Conservation (phyloP, 2,888 invertebrate species). For the Danaus chrysippus region DNA sequence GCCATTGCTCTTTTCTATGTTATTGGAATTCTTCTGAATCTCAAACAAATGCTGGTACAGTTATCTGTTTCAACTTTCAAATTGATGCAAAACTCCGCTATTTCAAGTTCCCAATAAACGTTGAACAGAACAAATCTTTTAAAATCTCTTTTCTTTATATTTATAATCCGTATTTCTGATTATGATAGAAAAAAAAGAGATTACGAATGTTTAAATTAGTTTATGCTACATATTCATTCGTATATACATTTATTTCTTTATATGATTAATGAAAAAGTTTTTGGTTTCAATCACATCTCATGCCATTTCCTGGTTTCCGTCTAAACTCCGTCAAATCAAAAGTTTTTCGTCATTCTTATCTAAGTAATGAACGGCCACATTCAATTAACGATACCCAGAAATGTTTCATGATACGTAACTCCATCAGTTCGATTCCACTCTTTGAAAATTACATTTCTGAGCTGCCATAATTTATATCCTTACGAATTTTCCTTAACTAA, state of each 20-base stretch:
- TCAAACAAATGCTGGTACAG: conserved; percentile 55
- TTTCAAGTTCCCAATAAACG: too few relatives aligned
- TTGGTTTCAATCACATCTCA: conserved; percentile 62
- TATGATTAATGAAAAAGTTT: too few relatives aligned
- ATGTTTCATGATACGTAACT: conserved; percentile 72
- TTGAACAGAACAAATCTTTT: conserved; percentile 1
- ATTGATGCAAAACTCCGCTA: conserved; percentile 47
- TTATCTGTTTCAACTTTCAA: conserved; percentile 54
- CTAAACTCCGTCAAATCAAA: conserved; percentile 55
- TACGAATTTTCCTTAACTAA: background rate
- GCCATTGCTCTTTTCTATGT: conserved; percentile 33
- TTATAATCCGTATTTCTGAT: too few relatives aligned
- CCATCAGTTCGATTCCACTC: conserved; percentile 57
- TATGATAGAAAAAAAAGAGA: too few relatives aligned
- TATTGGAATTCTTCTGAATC: conserved; percentile 76
- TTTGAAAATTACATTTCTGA: background rate
- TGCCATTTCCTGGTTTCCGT: conserved; percentile 72
- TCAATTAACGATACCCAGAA: conserved; percentile 73
- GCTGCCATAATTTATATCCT: background rate
- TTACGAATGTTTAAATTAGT: too few relatives aligned
- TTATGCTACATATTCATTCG: too few relatives aligned
- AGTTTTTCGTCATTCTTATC: conserved; percentile 63
- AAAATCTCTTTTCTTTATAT: background rate
- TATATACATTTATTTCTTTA: too few relatives aligned
- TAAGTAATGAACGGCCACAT: conserved; percentile 74